Percentiles rank a stretch among this genome's conserved stretches.
Evolutionary conservation across 1,140 invertebrate species (phyloP).

Genomic region (Acyrthosiphon pisum): DNA sequence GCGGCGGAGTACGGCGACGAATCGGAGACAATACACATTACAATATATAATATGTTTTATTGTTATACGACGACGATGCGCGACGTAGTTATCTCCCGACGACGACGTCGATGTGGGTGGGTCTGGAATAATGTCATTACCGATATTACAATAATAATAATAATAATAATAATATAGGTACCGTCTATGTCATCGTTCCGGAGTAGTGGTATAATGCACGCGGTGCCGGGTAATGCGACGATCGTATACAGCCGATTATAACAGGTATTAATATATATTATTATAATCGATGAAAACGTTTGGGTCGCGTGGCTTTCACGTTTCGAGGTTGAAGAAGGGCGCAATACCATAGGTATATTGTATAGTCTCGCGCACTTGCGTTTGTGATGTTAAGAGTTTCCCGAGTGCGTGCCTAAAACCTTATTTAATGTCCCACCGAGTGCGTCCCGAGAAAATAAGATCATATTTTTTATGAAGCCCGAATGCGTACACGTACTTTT

Average conservation of each 20-base stretch:
- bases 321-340: background rate
- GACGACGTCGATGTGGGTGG: background rate
- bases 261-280: too few relatives aligned
- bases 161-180: background rate
- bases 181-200: background rate
- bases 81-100: background rate
- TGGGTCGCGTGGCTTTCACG: background rate
- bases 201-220: background rate
- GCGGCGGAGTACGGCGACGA: background rate
- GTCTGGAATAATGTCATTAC: background rate
- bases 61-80: background rate
- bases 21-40: conserved; percentile 12
- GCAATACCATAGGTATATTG: background rate
- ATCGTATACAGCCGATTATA: background rate
- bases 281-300: background rate
- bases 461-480: too few relatives aligned
- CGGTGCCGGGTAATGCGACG: background rate
- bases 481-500: too few relatives aligned
- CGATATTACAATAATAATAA: background rate
- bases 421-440: too few relatives aligned
- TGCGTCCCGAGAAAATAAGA: too few relatives aligned
- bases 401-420: too few relatives aligned
- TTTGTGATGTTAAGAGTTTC: background rate
- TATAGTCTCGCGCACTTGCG: background rate
- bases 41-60: background rate